A percentile compares a stretch with the other conserved stretches of the same genome.
Evolutionary conservation across 2,888 invertebrate genomes (phyloP).

Genomic region (Ornithoptera alexandrae): DNA sequence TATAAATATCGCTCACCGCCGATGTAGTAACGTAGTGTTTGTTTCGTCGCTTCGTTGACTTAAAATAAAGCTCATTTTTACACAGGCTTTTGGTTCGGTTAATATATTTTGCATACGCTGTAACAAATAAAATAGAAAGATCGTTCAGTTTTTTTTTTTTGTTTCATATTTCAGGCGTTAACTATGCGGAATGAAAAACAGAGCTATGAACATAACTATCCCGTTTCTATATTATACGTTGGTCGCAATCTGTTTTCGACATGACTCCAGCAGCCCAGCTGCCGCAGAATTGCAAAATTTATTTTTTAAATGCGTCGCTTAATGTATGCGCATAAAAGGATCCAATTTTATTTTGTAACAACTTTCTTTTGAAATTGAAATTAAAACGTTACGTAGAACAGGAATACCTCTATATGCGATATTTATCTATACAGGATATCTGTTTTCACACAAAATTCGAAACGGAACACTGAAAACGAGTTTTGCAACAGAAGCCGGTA

Average conservation of each 20-base stretch:
- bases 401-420: neutral
- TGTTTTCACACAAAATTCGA: constrained; percentile 16
- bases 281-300: constrained; percentile 33
- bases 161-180: constrained; percentile 4
- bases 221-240: constrained; percentile 8
- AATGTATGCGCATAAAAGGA: constrained; percentile 76
- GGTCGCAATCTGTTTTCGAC: constrained; percentile 29
- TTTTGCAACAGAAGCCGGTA: constrained; percentile 2
- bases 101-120: neutral
- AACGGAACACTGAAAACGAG: constrained; percentile 6
- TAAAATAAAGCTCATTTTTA: no score
- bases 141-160: neutral
- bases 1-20: no score
- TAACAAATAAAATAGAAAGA: constrained; percentile 1
- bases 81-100: no score
- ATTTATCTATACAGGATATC: constrained; percentile 10
- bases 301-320: constrained; percentile 47
- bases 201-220: constrained; percentile 3
- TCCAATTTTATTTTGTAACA: constrained; percentile 47
- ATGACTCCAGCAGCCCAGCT: constrained; percentile 25
- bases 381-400: constrained; percentile 22
- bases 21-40: no score
- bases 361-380: constrained; percentile 29
- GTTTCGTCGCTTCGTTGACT: no score
- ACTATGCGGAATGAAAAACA: constrained; percentile 21